Percentiles rank a stretch among this genome's conserved stretches.
Conservation (phyloP, 2,113 vertebrate species). For the Neofelis nebulosa region DNA sequence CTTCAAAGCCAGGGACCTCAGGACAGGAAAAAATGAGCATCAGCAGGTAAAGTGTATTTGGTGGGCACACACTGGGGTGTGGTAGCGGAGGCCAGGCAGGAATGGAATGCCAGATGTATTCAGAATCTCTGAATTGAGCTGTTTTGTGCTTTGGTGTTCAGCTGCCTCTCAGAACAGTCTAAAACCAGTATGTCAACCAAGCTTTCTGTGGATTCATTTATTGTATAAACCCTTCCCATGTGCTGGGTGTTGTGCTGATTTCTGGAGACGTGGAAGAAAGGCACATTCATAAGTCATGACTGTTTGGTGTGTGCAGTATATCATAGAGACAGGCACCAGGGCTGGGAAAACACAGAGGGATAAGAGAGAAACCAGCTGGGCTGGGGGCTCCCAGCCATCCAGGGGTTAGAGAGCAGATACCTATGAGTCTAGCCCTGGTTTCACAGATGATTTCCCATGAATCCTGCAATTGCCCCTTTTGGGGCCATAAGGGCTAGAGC, state of each 20-base stretch:
- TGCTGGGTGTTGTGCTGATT: background rate
- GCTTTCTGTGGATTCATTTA: background rate
- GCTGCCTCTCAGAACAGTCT: background rate
- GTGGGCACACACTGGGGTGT: accelerated
- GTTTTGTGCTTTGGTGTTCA: background rate
- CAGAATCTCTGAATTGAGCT: background rate
- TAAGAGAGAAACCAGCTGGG: background rate
- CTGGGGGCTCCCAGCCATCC: background rate
- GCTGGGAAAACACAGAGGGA: background rate
- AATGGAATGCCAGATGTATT: background rate
- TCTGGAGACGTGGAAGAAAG: background rate
- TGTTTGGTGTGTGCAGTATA: background rate
- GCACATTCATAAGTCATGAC: background rate
- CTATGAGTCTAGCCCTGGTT: background rate
- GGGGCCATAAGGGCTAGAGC: background rate
- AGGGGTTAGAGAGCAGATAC: background rate
- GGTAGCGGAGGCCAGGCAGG: background rate
- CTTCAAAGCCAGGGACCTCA: background rate
- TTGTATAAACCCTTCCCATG: background rate
- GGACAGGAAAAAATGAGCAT: background rate
- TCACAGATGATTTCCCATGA: background rate
- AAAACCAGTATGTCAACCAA: background rate
- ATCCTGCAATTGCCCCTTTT: background rate
- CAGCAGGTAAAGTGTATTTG: background rate
- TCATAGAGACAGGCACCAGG: background rate